Evolutionary conservation across 2,113 vertebrate genomes (phyloP).

Genomic region (Acanthisitta chloris): DNA sequence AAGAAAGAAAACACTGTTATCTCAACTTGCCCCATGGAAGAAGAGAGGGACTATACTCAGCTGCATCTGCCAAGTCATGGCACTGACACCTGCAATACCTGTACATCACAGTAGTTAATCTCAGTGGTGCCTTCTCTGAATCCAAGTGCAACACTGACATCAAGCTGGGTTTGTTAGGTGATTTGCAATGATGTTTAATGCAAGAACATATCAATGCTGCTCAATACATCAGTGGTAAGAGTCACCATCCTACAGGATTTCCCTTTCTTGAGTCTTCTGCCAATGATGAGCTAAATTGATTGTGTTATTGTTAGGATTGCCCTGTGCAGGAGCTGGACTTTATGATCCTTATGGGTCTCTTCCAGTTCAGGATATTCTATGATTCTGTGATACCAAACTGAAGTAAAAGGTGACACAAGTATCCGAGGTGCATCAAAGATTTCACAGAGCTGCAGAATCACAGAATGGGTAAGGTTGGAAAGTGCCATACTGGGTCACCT

Average conservation of each 20-base stretch:
- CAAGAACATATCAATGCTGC: neutral
- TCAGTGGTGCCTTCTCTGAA: neutral
- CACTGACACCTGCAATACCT: neutral
- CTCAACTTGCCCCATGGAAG: neutral
- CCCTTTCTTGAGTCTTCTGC: neutral
- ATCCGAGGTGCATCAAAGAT: neutral
- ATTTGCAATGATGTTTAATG: neutral
- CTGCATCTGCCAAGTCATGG: neutral
- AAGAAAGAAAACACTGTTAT: neutral
- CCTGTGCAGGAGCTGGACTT: neutral
- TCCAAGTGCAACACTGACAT: rapidly evolving
- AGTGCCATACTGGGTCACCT: neutral
- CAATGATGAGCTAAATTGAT: rapidly evolving
- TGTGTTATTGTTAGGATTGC: neutral
- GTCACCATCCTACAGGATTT: neutral
- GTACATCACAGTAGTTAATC: neutral
- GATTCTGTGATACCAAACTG: neutral
- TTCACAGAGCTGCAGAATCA: neutral
- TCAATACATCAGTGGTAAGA: rapidly evolving
- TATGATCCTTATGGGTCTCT: neutral
- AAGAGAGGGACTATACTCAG: neutral
- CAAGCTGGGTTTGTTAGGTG: rapidly evolving
- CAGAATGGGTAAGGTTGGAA: neutral
- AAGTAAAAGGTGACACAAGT: neutral
- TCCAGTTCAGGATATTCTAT: neutral